These are phyloP conservation scores for Columbina picui DNA, from an alignment of 2,113 vertebrate genomes.

Conservation along the genomic window DNA sequence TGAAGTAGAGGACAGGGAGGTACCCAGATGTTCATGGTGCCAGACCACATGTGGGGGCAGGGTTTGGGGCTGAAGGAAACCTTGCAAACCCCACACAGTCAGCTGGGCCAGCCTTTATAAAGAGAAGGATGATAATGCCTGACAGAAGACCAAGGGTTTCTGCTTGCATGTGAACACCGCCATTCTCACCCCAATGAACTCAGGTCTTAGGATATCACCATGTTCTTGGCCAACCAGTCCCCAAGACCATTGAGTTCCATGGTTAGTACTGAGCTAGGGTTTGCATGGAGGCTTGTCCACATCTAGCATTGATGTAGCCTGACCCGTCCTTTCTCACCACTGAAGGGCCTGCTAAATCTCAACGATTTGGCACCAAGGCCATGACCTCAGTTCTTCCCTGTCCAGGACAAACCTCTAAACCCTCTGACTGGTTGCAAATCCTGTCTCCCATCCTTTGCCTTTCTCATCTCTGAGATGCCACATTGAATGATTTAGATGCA, in stretches of 20 bases:
- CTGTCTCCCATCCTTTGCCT: background rate
- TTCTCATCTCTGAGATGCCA: background rate
- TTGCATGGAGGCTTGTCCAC: background rate
- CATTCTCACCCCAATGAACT: background rate
- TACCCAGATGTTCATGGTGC: background rate
- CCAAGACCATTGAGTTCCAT: background rate
- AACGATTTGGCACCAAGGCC: background rate
- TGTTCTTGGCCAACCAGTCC: background rate
- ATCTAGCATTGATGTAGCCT: background rate
- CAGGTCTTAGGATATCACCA: background rate
- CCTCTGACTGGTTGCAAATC: background rate
- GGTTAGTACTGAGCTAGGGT: background rate
- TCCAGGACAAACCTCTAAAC: background rate
- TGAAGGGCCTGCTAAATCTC: background rate
- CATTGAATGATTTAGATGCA: background rate
- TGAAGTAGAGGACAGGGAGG: background rate
- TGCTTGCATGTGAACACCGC: background rate
- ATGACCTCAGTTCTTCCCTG: background rate
- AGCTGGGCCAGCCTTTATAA: background rate
- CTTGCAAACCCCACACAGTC: background rate
- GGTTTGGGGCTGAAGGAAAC: background rate
- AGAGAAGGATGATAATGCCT: background rate
- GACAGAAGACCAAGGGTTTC: background rate
- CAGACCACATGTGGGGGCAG: accelerated
- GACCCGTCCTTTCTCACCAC: background rate